Base-by-base conservation (phyloP, 2,113 vertebrate genomes). In the Rhinopomastus cyanomelas region DNA sequence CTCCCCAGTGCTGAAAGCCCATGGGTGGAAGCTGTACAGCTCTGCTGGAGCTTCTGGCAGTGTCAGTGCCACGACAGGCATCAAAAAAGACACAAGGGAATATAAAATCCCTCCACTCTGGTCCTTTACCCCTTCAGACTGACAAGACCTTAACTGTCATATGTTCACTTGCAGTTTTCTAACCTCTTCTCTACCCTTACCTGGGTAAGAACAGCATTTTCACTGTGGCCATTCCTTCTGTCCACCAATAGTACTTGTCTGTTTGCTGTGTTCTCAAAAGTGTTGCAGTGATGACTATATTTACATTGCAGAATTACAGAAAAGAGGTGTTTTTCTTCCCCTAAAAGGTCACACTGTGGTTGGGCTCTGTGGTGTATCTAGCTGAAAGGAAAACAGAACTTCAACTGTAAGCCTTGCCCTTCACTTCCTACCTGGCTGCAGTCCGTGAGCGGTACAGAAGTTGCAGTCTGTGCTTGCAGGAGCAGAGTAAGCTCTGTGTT, bases 291-390 rank as follows among this genome's bases (percentile, higher is more conserved):
- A 94, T 95, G 90, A 91, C 92, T 95, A 90, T 95, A 93, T 95
- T 95, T 96, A 95, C 90, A 92, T 95, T 95, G 92, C 93, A 95
- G 94, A 95, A 93, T 94, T 95, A 95, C 92, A 94, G 94, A 95
- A 95, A 95, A 95, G 93, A 96, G 92, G 92, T 95, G 92, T 75
- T 93, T 87, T 88, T 96, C 92, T 95, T 94, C 93, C 95, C 90
- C 85, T 94, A 92, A 96, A 96, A 95, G 92, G 93, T 95, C 94
- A 94, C 93, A 92, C 90, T 95, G 93, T 95, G 95, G 89, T 93
- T 94, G 95, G 91, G 93, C 93, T 95, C 92, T 94, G 89, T 92
- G 92, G 72, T 95, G 91, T 92, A 87, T 96, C 87, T 90, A 92
- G 93, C 93, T 92, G 95, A 94, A 94, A 94, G 94, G 74, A 92